Evolutionary conservation across 2,888 invertebrate species (phyloP), one percentile per base, ranked within the genome.

Genomic region (Polydrusus tereticollis): DNA sequence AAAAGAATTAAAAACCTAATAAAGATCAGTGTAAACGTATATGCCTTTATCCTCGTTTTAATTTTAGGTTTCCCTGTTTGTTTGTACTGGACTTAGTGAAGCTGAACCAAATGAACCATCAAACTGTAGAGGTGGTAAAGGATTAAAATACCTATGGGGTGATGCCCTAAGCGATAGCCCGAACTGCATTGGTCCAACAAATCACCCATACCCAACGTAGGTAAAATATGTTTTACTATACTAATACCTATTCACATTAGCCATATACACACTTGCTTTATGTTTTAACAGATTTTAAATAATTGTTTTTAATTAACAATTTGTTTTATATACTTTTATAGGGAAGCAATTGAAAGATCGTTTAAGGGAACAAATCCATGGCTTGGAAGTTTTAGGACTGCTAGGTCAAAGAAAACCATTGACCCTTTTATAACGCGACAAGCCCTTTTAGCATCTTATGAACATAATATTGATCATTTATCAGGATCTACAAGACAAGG

Each of bases 131-230:
- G 88, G 88, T 72, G 91, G 91, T 18, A 87, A 89, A 69, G 90
- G 90, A 78, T 86, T 95, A 69, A 95, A 95, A 86, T 96, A 95
- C 84, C 88, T 95, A 18, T 95, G 94, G 90, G 96, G 96, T 16
- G 95, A 96, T 85, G 96, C 96, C 6, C 86, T 96, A 57, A 90
- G 90, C 77, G 94, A 94, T 83, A 89, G 92, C 6, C 85, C 88
- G 20, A 92, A 94, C 81, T 95, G 95, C 79, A 85, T 93, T 63
- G 96, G 96, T 18, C 96, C 96, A 5, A 93, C 94, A 80, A 92
- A 94, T 78, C 86, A 90, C 78, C 92, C 93, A 64, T 96, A 96
- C 87, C 96, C 96, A 73, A 91, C 91, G 96, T 95, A 88, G 77
- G 79, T 78, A 68, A 58, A 73, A 38, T 26, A 36, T 3, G 14